These are phyloP conservation scores for Eulemur coronatus DNA, from an alignment of 2,797 vertebrate species.

Conservation along the genomic window DNA sequence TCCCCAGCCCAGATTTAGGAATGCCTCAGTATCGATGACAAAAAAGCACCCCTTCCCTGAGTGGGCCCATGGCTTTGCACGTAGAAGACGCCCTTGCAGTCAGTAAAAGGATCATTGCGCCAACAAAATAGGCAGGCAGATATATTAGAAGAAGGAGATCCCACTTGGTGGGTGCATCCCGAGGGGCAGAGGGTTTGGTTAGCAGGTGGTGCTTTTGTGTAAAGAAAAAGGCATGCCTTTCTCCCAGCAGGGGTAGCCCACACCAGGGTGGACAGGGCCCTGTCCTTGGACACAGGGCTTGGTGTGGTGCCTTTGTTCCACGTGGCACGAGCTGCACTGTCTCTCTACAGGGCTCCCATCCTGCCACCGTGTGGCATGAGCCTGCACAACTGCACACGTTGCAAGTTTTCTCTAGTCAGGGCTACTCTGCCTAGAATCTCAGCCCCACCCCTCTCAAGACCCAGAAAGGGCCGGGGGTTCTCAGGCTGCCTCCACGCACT, in stretches of 20 bases:
- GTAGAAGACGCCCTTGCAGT: neutral
- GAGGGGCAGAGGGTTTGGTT: neutral
- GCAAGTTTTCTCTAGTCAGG: neutral
- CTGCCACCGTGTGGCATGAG: neutral
- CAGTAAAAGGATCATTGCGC: neutral
- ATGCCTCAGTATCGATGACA: neutral
- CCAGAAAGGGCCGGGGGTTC: neutral
- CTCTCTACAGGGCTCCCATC: too few species aligned
- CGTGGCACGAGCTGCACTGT: neutral
- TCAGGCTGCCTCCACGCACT: neutral
- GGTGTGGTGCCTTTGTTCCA: neutral
- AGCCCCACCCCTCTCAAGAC: neutral
- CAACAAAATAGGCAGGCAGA: neutral
- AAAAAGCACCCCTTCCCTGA: neutral
- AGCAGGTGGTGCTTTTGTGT: neutral
- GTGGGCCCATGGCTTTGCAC: neutral
- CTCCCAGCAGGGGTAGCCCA: neutral
- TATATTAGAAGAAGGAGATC: too few species aligned
- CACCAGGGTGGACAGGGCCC: accelerated
- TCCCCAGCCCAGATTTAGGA: neutral
- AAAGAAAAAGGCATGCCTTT: neutral
- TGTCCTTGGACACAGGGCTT: neutral
- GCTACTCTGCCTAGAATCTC: neutral
- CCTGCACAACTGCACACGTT: too few species aligned
- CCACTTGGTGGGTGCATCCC: neutral